A percentile compares a stretch with the other conserved stretches of the same genome.
Conservation (phyloP, 2,888 invertebrate genomes). For the Eristalis intricaria region DNA sequence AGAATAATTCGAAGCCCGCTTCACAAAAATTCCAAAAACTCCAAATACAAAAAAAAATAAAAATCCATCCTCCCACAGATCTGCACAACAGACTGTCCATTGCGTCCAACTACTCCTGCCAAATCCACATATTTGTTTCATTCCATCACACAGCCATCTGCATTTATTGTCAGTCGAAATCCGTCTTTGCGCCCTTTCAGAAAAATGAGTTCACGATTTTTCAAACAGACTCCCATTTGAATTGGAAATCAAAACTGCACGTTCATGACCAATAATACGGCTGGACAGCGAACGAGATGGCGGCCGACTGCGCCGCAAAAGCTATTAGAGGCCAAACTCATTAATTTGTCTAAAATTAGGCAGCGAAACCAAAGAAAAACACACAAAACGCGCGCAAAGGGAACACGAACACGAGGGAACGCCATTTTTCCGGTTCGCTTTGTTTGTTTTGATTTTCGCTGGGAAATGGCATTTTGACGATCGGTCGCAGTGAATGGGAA, state of each 20-base stretch:
- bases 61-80: not conserved
- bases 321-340: slow-evolving; percentile 55
- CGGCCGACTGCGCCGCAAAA: slow-evolving; percentile 19
- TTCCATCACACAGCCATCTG: slow-evolving; percentile 27
- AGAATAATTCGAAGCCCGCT: too few species aligned
- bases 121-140: slow-evolving; percentile 9
- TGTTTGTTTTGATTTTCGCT: slow-evolving; percentile 56
- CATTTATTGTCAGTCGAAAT: slow-evolving; percentile 6
- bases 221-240: slow-evolving; percentile 26
- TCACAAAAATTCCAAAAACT: too few species aligned
- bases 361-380: slow-evolving; percentile 10
- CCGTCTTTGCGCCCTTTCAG: not conserved
- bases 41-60: not conserved
- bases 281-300: slow-evolving; percentile 14
- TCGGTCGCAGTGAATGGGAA: not conserved
- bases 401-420: not conserved
- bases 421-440: slow-evolving; percentile 10
- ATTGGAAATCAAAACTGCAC: slow-evolving; percentile 42
- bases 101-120: not conserved
- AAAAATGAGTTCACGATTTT: slow-evolving; percentile 28
- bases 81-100: not conserved
- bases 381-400: slow-evolving; percentile 1
- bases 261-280: slow-evolving; percentile 61
- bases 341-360: slow-evolving; percentile 60
- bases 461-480: slow-evolving; percentile 36